Percentiles rank a stretch among this genome's conserved stretches.
phyloP scores from a whole-genome alignment of 2,797 vertebrate species.

The Manis crassicaudata region DNA sequence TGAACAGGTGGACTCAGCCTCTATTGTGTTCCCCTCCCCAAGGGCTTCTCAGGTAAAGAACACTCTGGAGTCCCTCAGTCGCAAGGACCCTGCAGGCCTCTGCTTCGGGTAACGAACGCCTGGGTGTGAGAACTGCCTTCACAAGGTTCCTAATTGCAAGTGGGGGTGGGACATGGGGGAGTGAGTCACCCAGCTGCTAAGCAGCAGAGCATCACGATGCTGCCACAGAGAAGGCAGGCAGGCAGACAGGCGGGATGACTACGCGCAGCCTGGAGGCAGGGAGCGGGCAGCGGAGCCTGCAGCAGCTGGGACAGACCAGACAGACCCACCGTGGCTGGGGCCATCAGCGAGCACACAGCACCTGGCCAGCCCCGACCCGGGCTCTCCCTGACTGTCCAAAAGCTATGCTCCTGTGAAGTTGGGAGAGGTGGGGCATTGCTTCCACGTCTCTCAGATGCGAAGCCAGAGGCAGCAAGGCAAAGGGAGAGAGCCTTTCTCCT shows the following conservation, averaged over 20 bases:
- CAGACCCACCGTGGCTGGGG: not conserved
- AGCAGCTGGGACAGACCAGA: not conserved
- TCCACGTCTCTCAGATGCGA: not conserved
- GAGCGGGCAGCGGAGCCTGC: rapidly evolving
- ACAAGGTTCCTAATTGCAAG: not conserved
- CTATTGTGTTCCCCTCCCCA: not conserved
- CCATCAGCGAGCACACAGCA: not conserved
- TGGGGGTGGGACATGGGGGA: not conserved
- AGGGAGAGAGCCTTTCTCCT: not conserved
- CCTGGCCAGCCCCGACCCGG: rapidly evolving
- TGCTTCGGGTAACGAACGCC: not conserved
- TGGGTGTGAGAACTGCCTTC: not conserved
- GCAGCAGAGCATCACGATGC: not conserved
- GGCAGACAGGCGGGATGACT: not conserved
- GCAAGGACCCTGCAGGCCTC: not conserved
- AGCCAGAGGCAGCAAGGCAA: rapidly evolving
- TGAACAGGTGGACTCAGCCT: not conserved
- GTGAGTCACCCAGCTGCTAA: slow-evolving; percentile 5
- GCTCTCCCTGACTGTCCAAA: not conserved
- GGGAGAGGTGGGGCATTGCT: rapidly evolving
- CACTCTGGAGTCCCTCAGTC: not conserved
- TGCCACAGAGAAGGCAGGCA: not conserved
- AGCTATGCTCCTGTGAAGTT: rapidly evolving
- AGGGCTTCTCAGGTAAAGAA: not conserved
- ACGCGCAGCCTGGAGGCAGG: not conserved